Evolutionary conservation across 2,113 vertebrate species (phyloP).

Genomic region (Chlorodrepanis virens): DNA sequence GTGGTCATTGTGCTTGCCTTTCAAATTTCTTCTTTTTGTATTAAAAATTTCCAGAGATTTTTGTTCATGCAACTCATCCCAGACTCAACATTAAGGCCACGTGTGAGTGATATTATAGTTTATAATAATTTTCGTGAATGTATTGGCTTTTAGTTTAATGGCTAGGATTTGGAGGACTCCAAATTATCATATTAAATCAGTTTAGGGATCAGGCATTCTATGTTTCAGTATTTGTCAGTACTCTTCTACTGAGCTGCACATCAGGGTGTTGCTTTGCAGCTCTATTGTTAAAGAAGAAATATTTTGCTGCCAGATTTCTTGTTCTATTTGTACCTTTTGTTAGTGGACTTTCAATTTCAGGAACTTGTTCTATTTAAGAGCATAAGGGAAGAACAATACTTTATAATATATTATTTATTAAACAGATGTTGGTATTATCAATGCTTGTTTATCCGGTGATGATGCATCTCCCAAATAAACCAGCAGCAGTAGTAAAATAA

Average conservation of each 20-base stretch:
- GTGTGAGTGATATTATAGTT: neutral
- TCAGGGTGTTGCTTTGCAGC: neutral
- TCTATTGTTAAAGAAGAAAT: slow-evolving; percentile 14
- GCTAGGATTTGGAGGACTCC: neutral
- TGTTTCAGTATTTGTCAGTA: neutral
- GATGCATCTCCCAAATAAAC: neutral
- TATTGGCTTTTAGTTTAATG: neutral
- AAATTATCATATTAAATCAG: neutral
- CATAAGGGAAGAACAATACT: slow-evolving; percentile 9
- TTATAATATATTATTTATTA: neutral
- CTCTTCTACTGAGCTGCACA: neutral
- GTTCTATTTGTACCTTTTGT: neutral
- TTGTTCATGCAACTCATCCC: neutral
- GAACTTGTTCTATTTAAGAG: slow-evolving; percentile 14
- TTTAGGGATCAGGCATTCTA: neutral
- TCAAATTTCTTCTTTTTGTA: neutral
- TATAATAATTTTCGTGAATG: neutral
- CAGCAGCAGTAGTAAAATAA: neutral
- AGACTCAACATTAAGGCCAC: neutral
- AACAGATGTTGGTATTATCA: neutral
- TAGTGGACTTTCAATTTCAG: slow-evolving; percentile 15
- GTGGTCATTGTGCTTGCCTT: neutral
- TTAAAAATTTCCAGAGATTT: neutral
- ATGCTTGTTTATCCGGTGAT: neutral
- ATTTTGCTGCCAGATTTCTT: slow-evolving; percentile 23